Conservation (phyloP, 2,888 invertebrate species). For the Ernsta delagoae region DNA sequence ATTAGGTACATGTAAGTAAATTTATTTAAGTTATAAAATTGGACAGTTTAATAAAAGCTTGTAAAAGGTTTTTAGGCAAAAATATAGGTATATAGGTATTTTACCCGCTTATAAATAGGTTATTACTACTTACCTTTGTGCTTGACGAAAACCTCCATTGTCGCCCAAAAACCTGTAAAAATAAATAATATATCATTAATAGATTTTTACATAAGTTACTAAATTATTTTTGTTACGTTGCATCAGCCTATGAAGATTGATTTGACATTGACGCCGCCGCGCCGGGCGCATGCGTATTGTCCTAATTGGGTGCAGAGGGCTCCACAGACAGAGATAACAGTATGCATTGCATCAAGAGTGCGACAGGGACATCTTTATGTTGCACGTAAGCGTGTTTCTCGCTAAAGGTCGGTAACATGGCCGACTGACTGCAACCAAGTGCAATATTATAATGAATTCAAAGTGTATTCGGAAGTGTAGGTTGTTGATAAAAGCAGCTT, state of each 20-base stretch:
- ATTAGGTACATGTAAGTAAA: too few relatives aligned
- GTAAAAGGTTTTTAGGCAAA: too few relatives aligned
- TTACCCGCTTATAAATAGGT: too few relatives aligned
- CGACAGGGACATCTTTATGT: slow-evolving; percentile 55
- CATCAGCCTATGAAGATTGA: slow-evolving; percentile 82
- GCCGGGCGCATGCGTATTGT: slow-evolving; percentile 80
- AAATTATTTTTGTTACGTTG: slow-evolving; percentile 59
- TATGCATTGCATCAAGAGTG: slow-evolving; percentile 48
- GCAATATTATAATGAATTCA: slow-evolving; percentile 52
- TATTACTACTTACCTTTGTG: slow-evolving; percentile 19
- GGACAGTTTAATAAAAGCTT: too few relatives aligned
- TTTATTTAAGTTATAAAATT: too few relatives aligned
- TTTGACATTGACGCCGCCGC: slow-evolving; percentile 84
- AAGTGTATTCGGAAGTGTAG: not conserved
- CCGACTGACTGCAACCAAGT: slow-evolving; percentile 71
- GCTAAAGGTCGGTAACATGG: slow-evolving; percentile 72
- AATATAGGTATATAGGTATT: too few relatives aligned
- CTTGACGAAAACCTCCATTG: not conserved
- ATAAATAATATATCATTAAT: slow-evolving; percentile 20
- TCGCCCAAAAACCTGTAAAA: slow-evolving; percentile 36
- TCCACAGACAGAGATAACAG: slow-evolving; percentile 53
- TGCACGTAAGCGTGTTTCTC: slow-evolving; percentile 52
- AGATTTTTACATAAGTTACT: not conserved
- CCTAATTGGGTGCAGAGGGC: slow-evolving; percentile 71
- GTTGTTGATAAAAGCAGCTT: not conserved